Conservation (phyloP, 2,888 invertebrate genomes). For the Candidula unifasciata region DNA sequence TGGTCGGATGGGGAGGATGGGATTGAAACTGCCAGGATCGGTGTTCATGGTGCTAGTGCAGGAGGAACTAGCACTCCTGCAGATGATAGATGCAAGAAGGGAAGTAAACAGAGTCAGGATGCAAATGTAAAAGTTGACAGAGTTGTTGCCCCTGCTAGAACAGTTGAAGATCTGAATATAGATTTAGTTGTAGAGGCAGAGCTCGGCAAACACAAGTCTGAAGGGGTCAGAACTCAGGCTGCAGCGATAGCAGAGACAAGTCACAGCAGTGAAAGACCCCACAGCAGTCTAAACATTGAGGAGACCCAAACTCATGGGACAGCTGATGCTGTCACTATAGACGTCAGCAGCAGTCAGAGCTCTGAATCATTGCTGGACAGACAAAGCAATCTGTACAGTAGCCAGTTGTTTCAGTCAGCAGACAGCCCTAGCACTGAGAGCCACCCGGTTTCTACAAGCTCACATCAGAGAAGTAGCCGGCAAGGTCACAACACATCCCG, state of each 20-base stretch:
- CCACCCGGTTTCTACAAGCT: neutral
- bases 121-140: too few relatives aligned
- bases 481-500: neutral
- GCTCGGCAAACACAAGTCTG: neutral
- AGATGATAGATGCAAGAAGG: too few relatives aligned
- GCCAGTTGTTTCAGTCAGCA: constrained; percentile 53
- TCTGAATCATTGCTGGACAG: constrained; percentile 60
- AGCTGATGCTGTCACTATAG: neutral
- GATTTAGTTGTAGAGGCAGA: neutral
- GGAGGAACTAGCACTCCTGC: too few relatives aligned
- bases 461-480: neutral
- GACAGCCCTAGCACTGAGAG: neutral
- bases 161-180: too few relatives aligned
- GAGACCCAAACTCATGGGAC: too few relatives aligned
- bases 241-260: neutral
- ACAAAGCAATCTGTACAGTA: constrained; percentile 61
- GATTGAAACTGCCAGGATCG: too few relatives aligned
- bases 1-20: too few relatives aligned
- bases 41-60: too few relatives aligned
- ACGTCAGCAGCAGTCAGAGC: constrained; percentile 55
- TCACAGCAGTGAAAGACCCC: neutral
- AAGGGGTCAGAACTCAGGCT: neutral
- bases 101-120: too few relatives aligned
- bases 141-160: too few relatives aligned
- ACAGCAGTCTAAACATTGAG: neutral